Base-by-base conservation (phyloP, 2,113 vertebrate genomes). In the Cichladusa arquata region DNA sequence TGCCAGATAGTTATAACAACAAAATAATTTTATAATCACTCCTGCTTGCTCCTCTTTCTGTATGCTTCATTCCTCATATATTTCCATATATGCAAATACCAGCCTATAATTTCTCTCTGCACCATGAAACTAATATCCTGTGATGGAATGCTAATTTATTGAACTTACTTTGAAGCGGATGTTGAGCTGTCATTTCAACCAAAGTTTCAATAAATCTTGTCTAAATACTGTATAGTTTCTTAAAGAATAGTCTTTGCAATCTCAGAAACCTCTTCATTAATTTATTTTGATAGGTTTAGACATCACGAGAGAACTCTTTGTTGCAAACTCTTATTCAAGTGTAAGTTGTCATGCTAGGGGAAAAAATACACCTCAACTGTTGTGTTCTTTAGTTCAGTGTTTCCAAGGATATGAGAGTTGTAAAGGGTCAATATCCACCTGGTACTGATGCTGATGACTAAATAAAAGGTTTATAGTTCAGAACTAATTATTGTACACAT, bases 131-230 rank as follows among this genome's bases (percentile, higher is more conserved):
- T 80, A 70, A 66, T 86, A 90, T 50, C 8, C 15, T 58, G 34
- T 83, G 76, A 71, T 67, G 31, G 69, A 94, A 94, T 74, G 44
- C 5, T 88, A 78, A 86, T 95, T 90, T 81, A 95, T 74, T 78
- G 58, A 83, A 91, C 31, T 76, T 88, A 80, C 14, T 83, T 77
- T 0, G 0, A 88, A 86, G 51, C 2, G 17, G 47, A 81, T 83
- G 76, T 66, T 77, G 36, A 88, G 33, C 47, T 92, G 86, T 93
- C 80, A 81, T 91, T 93, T 79, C 28, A 90, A 60, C 18, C 6
- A 58, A 86, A 92, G 47, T 92, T 92, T 86, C 65, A 71, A 88
- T 88, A 95, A 86, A 88, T 90, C 42, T 88, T 94, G 60, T 56
- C 45, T 74, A 92, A 93, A 81, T 81, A 17, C 15, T 70, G 6